Evolutionary conservation across 2,888 invertebrate species (phyloP), one percentile per base, ranked within the genome.

Genomic region (Xanthia togata): DNA sequence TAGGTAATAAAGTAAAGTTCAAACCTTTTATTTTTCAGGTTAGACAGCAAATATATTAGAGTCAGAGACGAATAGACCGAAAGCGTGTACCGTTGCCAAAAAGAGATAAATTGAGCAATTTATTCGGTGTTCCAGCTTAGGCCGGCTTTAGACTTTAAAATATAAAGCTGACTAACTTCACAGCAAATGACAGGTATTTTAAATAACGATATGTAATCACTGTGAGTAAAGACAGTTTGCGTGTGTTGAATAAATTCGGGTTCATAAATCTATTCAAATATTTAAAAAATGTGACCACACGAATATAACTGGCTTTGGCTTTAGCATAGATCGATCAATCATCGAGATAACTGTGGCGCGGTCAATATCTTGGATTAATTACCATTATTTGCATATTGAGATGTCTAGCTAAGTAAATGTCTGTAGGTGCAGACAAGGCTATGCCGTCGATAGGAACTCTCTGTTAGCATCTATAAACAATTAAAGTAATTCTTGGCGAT

Each of bases 81-180:
- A 83, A 78, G 60, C 78, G 76, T 79, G 78, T 79, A 82, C 70
- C 75, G 89, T 82, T 89, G 88, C 89, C 87, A 88, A 88, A 89
- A 89, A 85, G 89, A 89, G 86, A 88, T 88, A 88, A 87, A 89
- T 89, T 80, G 87, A 72, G 71, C 84, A 85, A 88, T 89, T 89
- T 85, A 85, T 89, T 84, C 76, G 41, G 80, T 78, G 78, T 84
- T 80, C 78, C 81, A 85, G 89, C 82, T 88, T 84, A 86, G 83
- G 85, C 73, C 81, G 69, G 81, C 76, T 88, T 82, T 83, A 73
- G 79, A 73, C 53, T 89, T 79, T 70, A 81, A 84, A 89, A 88
- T 86, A 82, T 88, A 79, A 87, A 87, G 78, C 83, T 81, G 76
- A 73, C 76, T 84, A 79, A 83, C 73, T 78, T 81, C 55, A 59